Evolutionary conservation across 2,797 vertebrate species (phyloP).

Genomic region (Clarias platycephalus): DNA sequence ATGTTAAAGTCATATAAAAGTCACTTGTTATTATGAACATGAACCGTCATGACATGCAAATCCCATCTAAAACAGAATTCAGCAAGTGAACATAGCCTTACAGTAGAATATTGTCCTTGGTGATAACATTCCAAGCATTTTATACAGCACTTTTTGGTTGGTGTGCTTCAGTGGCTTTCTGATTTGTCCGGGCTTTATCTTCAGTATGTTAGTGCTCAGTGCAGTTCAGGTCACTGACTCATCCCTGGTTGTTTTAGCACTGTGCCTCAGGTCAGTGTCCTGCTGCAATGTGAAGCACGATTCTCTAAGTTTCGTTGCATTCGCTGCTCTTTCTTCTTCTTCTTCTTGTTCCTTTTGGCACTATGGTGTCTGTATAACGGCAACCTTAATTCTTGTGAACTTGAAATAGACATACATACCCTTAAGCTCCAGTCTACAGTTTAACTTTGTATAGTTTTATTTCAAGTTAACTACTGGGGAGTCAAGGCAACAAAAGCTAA

Average conservation of each 20-base stretch:
- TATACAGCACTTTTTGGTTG: neutral
- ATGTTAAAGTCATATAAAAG: no score
- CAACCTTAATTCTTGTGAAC: slow-evolving; percentile 11
- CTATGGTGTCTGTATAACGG: slow-evolving; percentile 8
- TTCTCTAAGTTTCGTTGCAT: neutral
- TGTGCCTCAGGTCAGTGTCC: slow-evolving; percentile 9
- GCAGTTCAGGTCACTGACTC: slow-evolving; percentile 23
- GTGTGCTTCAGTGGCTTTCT: neutral
- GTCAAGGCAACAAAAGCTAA: slow-evolving; percentile 12
- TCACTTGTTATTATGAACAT: no score
- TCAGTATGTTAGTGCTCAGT: neutral
- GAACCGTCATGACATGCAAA: no score
- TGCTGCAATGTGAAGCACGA: neutral
- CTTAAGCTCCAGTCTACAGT: slow-evolving; percentile 18
- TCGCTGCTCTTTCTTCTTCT: neutral
- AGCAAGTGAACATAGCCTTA: no score
- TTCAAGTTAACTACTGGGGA: neutral
- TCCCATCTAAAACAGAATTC: no score
- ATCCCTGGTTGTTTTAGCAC: slow-evolving; percentile 18
- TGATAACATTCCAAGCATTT: neutral
- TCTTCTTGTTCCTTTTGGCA: slow-evolving; percentile 4
- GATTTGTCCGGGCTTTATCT: neutral
- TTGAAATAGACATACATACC: neutral
- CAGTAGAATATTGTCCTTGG: neutral
- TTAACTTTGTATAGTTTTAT: slow-evolving; percentile 5